A percentile compares a stretch with the other conserved stretches of the same genome.
Conservation (phyloP, 1,140 invertebrate genomes). For the Coelopa frigida region DNA sequence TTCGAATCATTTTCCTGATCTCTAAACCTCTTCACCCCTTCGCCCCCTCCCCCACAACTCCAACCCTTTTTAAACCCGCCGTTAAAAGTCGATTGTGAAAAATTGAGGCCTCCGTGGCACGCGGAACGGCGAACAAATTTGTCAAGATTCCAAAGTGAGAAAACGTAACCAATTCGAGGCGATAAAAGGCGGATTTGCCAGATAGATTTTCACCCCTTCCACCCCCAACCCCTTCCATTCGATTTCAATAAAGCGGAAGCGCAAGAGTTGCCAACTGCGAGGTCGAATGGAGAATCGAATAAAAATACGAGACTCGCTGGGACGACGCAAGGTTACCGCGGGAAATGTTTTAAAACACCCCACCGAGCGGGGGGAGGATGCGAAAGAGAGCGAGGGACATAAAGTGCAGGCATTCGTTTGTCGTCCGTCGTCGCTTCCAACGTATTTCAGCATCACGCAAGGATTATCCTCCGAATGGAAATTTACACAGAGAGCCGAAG, state of each 20-base stretch:
- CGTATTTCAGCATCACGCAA: slow-evolving; percentile 41
- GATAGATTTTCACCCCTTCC: slow-evolving; percentile 10
- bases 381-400: neutral
- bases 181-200: slow-evolving; percentile 9
- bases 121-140: slow-evolving; percentile 7
- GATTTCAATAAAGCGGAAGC: slow-evolving; percentile 2
- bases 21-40: too few species aligned
- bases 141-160: slow-evolving; percentile 6
- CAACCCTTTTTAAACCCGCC: too few species aligned
- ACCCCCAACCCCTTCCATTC: slow-evolving; percentile 1
- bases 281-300: slow-evolving; percentile 5
- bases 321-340: too few species aligned
- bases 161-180: slow-evolving; percentile 8
- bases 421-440: neutral
- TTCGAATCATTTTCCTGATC: too few species aligned
- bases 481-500: slow-evolving; percentile 37
- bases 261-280: neutral
- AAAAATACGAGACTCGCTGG: too few species aligned
- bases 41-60: too few species aligned
- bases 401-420: slow-evolving; percentile 6
- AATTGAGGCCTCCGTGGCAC: too few species aligned
- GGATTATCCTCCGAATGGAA: slow-evolving; percentile 44
- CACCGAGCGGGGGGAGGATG: too few species aligned
- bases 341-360: too few species aligned
- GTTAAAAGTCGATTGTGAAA: too few species aligned